Evolutionary conservation across 2,888 invertebrate genomes (phyloP).

Genomic region (Stomorhina lunata): DNA sequence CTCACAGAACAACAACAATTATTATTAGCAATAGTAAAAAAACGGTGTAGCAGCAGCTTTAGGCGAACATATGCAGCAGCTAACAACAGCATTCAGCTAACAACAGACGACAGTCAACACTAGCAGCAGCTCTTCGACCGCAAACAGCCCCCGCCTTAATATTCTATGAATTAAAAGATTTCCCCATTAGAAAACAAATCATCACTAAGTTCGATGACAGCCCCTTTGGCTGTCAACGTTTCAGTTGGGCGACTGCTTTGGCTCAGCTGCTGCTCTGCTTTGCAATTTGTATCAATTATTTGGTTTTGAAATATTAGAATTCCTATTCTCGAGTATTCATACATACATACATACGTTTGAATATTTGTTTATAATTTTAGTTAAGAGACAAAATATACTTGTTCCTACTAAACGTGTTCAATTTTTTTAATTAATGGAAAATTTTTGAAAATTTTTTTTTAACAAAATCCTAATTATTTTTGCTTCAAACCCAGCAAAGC

Average conservation of each 20-base stretch:
- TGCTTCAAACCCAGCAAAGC: no score
- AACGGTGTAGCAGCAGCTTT: background rate
- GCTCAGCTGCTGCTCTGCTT: constrained; percentile 36
- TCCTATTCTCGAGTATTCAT: background rate
- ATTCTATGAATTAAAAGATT: no score
- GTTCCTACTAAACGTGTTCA: no score
- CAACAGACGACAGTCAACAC: constrained; percentile 45
- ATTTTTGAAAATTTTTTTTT: no score
- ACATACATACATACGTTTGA: background rate
- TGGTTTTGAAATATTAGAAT: background rate
- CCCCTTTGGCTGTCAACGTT: background rate
- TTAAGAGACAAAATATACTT: no score
- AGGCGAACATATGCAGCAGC: constrained; percentile 55
- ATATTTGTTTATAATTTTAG: background rate
- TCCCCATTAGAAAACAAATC: no score
- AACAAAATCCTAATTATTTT: no score
- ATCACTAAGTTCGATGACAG: no score
- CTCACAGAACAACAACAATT: constrained; percentile 38
- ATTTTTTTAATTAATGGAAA: no score
- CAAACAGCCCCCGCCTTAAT: constrained; percentile 26
- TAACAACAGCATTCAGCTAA: constrained; percentile 20
- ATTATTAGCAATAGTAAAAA: constrained; percentile 38
- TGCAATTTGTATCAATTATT: constrained; percentile 22
- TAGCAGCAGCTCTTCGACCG: constrained; percentile 24
- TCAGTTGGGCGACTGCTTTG: constrained; percentile 32